Percentiles rank a stretch among this genome's conserved stretches.
Evolutionary conservation across 2,113 vertebrate genomes (phyloP).

Genomic region (Morphnarchus princeps): DNA sequence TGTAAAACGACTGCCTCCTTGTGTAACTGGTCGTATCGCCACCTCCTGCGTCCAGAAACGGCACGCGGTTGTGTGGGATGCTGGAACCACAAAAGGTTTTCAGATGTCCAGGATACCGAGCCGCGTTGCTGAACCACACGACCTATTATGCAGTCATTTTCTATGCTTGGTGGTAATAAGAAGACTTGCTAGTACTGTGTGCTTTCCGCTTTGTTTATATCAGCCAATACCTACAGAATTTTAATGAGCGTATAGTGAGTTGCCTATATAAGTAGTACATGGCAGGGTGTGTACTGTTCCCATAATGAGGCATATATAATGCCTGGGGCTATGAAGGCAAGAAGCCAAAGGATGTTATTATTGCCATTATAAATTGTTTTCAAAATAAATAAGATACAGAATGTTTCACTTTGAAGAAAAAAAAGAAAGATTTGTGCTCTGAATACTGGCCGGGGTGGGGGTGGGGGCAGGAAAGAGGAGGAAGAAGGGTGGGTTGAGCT

Average conservation of each 20-base stretch:
- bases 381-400: conserved; percentile 54
- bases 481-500: neutral
- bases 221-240: conserved; percentile 40
- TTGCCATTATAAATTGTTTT: conserved; percentile 54
- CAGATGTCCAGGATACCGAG: conserved; percentile 12
- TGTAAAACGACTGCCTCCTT: conserved; percentile 45
- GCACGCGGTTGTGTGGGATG: neutral
- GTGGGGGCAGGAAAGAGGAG: neutral
- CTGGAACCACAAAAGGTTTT: conserved; percentile 29
- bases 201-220: neutral
- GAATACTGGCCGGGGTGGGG: neutral
- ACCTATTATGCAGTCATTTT: neutral
- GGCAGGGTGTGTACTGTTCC: conserved; percentile 9
- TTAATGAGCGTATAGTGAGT: conserved; percentile 17
- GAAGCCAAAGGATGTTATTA: conserved; percentile 64
- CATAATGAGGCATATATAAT: conserved; percentile 2
- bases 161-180: neutral
- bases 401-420: neutral
- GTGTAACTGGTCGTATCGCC: neutral
- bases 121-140: neutral
- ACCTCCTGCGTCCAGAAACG: neutral
- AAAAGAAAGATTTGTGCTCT: neutral
- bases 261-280: neutral
- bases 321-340: conserved; percentile 4
- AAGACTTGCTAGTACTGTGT: neutral